Conservation (phyloP, 37 sponge, comb jelly and placozoan species). For the Dysidea cf. avara region DNA sequence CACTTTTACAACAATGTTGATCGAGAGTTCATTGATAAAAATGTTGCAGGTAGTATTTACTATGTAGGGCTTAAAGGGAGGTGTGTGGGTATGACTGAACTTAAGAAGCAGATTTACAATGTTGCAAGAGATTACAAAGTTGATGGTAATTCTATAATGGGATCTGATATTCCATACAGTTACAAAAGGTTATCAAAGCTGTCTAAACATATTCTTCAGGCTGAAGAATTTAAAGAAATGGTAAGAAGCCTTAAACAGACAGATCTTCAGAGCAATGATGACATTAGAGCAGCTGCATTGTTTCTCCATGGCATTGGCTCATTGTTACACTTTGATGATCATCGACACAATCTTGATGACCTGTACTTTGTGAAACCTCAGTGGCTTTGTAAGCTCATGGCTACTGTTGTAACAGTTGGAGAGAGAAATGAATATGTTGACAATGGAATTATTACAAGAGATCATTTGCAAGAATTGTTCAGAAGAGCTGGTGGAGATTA, state of each 20-base stretch:
- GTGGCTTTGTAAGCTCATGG: conserved; percentile 1
- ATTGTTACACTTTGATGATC: no score
- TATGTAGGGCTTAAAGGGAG: conserved; percentile 57
- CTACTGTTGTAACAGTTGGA: no score
- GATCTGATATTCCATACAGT: conserved; percentile 82
- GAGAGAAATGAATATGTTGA: conserved; percentile 36
- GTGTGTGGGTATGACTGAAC: conserved; percentile 55
- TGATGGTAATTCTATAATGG: conserved; percentile 47
- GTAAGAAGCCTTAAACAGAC: no score
- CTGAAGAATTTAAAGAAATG: no score
- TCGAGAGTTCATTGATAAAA: conserved; percentile 18
- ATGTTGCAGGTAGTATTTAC: conserved; percentile 54
- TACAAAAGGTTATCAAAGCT: conserved; percentile 70
- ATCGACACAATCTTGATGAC: no score
- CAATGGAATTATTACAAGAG: conserved; percentile 61
- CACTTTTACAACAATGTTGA: neutral
- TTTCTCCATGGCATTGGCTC: no score
- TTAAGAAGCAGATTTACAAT: conserved; percentile 85
- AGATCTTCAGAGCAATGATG: no score
- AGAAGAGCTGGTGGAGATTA: conserved; percentile 47
- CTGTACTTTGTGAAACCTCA: no score
- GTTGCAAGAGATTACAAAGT: conserved; percentile 52
- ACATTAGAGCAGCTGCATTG: no score
- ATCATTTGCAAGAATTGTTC: conserved; percentile 57
- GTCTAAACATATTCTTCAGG: conserved; percentile 71